phyloP scores from a whole-genome alignment of 2,888 invertebrate species.

The Rhopalosiphum nymphaeae region DNA sequence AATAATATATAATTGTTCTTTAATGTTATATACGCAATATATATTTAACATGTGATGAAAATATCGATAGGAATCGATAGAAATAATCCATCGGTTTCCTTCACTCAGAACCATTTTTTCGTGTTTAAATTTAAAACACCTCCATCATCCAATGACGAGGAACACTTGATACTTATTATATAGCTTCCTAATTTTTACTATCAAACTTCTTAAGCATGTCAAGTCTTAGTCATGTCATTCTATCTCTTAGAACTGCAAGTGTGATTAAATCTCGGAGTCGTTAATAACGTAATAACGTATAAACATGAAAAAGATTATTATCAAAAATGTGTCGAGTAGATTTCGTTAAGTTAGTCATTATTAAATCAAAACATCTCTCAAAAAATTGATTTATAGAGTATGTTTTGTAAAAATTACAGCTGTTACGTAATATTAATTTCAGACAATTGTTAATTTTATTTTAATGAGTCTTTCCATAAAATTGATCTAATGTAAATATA shows the following conservation, averaged over 20 bases:
- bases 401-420: neutral
- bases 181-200: neutral
- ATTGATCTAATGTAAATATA: neutral
- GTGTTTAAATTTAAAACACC: neutral
- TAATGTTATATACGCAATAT: neutral
- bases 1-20: neutral
- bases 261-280: too few species aligned
- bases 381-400: neutral
- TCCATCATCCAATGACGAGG: neutral
- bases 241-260: neutral
- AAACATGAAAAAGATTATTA: neutral
- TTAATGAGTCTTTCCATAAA: neutral
- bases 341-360: neutral
- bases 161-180: neutral
- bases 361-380: neutral
- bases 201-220: neutral
- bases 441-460: neutral
- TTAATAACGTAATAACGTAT: neutral
- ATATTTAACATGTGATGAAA: neutral
- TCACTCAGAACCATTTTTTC: neutral
- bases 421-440: neutral
- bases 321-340: neutral
- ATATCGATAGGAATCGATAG: too few species aligned
- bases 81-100: neutral
- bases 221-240: neutral